Evolutionary conservation across 2,888 invertebrate genomes (phyloP).

Genomic region (Proisotoma minuta): DNA sequence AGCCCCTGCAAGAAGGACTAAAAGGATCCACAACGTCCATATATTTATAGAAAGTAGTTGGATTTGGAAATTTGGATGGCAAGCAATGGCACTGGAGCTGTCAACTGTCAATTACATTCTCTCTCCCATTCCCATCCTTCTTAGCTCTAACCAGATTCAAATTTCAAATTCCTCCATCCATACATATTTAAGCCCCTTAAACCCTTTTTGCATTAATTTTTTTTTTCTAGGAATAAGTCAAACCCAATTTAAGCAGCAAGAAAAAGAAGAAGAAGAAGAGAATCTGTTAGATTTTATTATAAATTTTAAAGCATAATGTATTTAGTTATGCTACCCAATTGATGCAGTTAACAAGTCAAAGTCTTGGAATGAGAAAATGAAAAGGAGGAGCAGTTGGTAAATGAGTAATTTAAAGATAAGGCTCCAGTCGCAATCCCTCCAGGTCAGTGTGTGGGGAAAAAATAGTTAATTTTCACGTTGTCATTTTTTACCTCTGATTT

Average conservation of each 20-base stretch:
- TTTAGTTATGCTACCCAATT: no score
- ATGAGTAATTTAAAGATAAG: slow-evolving; percentile 26
- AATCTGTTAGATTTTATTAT: no score
- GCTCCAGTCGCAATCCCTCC: slow-evolving; percentile 20
- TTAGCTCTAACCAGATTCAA: background rate
- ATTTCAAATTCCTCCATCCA: no score
- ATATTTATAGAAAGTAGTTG: background rate
- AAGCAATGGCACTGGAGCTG: slow-evolving; percentile 17
- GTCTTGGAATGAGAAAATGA: no score
- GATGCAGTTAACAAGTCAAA: no score
- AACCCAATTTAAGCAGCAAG: no score
- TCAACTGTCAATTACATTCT: slow-evolving; percentile 23
- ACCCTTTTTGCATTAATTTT: no score
- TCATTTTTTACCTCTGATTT: slow-evolving; percentile 42
- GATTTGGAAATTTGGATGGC: no score
- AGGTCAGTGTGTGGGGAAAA: slow-evolving; percentile 4
- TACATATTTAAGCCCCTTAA: no score
- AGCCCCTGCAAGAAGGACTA: background rate
- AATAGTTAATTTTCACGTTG: slow-evolving; percentile 42
- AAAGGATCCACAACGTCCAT: background rate
- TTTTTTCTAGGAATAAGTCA: no score
- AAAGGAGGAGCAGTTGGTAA: slow-evolving; percentile 5
- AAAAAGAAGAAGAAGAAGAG: background rate
- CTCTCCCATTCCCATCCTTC: slow-evolving; percentile 1
- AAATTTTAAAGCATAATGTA: no score